These are phyloP conservation scores for Callinectes sapidus DNA, from an alignment of 2,888 invertebrate species.

Conservation along the genomic window DNA sequence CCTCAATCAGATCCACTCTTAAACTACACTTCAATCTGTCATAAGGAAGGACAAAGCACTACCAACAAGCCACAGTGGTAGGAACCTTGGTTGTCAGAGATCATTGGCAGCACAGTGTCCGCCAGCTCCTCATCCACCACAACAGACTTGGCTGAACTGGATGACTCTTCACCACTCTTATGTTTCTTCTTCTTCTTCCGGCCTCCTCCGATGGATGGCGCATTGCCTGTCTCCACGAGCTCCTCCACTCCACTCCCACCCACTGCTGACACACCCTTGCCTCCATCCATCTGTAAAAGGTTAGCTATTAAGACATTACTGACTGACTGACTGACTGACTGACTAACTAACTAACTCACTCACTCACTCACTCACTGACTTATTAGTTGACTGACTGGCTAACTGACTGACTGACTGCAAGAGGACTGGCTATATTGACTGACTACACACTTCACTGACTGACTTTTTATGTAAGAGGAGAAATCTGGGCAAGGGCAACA, in stretches of 20 bases:
- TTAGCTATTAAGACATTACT: neutral
- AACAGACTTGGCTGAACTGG: conserved; percentile 24
- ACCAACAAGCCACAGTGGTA: neutral
- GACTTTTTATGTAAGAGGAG: no score
- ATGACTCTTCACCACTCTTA: conserved; percentile 33
- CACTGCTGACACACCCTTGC: neutral
- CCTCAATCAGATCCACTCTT: no score
- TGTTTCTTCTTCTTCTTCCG: conserved; percentile 61
- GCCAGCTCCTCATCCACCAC: conserved; percentile 49
- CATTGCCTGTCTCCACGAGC: neutral
- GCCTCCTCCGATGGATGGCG: neutral
- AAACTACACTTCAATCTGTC: no score
- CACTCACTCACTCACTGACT: neutral
- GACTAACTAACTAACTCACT: no score
- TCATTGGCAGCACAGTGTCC: conserved; percentile 46
- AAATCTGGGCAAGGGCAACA: no score
- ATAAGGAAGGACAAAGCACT: no score
- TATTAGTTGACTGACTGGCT: neutral
- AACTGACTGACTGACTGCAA: neutral
- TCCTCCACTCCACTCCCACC: conserved; percentile 19
- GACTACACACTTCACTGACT: neutral
- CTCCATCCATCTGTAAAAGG: conserved; percentile 32
- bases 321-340: neutral
- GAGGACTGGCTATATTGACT: neutral
- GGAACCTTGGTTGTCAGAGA: conserved; percentile 51